phyloP scores from a whole-genome alignment of 2,888 invertebrate species.

The Merodon equestris region DNA sequence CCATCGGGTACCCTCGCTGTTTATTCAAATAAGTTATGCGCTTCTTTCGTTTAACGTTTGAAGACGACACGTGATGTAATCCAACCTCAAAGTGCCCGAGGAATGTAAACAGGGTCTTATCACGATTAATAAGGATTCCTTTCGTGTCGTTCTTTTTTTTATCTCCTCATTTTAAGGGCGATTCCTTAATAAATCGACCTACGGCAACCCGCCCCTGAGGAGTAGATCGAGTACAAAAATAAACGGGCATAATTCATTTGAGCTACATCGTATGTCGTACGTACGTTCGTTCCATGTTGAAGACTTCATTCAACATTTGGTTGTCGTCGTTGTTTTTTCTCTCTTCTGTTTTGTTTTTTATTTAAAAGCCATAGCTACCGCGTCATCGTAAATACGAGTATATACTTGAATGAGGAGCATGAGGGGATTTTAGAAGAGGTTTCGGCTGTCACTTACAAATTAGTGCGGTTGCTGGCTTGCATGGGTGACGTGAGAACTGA shows the following conservation, averaged over 20 bases:
- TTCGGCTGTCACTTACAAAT: constrained; percentile 25
- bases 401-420: background rate
- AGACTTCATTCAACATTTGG: constrained; percentile 33
- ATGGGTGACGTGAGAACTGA: too few relatives aligned
- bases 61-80: constrained; percentile 31
- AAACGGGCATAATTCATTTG: constrained; percentile 39
- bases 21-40: constrained; percentile 26
- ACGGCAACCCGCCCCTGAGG: constrained; percentile 3
- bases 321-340: constrained; percentile 7
- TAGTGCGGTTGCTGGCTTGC: constrained; percentile 6
- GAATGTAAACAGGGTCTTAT: constrained; percentile 48
- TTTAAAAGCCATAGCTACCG: constrained; percentile 6
- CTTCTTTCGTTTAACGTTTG: constrained; percentile 20
- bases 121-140: constrained; percentile 46
- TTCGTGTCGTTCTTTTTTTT: constrained; percentile 14
- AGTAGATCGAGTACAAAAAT: constrained; percentile 12
- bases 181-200: constrained; percentile 28
- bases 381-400: constrained; percentile 4
- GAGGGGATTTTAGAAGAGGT: constrained; percentile 10
- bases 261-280: constrained; percentile 13
- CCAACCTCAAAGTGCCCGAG: constrained; percentile 40
- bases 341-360: background rate
- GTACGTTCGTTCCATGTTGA: background rate
- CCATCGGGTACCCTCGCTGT: constrained; percentile 15
- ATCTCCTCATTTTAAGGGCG: constrained; percentile 12